Evolutionary conservation across 2,797 vertebrate genomes (phyloP), one percentile per base, ranked within the genome.

Genomic region (Remorina albescens): DNA sequence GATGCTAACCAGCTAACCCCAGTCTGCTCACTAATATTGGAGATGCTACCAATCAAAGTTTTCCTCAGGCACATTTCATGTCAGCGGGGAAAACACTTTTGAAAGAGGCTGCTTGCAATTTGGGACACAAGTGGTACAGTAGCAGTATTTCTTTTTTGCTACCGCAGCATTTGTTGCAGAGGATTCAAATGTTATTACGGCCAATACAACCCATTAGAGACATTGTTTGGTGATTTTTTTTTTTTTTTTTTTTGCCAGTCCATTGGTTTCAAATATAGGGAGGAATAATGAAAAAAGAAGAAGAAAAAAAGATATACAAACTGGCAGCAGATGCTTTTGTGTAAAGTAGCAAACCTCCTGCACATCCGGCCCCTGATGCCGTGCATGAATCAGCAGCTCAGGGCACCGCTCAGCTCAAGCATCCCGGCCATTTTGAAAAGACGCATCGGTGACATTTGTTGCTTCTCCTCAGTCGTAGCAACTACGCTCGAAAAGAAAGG

Each of bases 401-500:
- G 39, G 32, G 36, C 50, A 37, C 21, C 56, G n/a, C 26, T 70
- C 60, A 36, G 64, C 44, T 32, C 26, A 57, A 34, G 58, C 15
- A 19, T 28, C 26, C 32, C 8, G 19, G 18, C 25, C 44, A 19
- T 8, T 32, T 44, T 36, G 60, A 25, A 39, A 55, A 54, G 36
- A 55, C 41, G 39, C 64, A 65, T 56, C 25, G 30, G 19, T 8
- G 28, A 55, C 9, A 19, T 16, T 21, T 50, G 25, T 19, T 64
- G 49, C 23, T 47, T 55, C 36, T 21, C 30, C 9, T 49, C 51
- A 16, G 16, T 23, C 39, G 2, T 47, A 19, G 13, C 47, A 41
- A 66, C 8, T 42, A 11, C 36, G 36, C 21, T 57, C 37, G 13
- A 51, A 26, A 60, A 30, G 16, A 36, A 5, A 28, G 46, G 11